phyloP scores from a whole-genome alignment of 2,888 invertebrate genomes.

The Hedychridium roseum region DNA sequence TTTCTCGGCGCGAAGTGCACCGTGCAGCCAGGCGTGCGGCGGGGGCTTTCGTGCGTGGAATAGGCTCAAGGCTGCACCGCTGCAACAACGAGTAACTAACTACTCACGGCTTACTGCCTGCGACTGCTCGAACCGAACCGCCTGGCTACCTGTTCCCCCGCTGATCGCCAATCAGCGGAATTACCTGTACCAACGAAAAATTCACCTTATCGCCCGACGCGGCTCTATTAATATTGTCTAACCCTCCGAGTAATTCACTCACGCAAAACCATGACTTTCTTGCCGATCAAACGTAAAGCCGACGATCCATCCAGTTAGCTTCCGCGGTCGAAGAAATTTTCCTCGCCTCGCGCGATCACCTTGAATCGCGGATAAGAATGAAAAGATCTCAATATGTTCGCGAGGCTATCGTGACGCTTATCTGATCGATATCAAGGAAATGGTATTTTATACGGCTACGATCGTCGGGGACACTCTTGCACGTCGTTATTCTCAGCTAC shows the following conservation, averaged over 20 bases:
- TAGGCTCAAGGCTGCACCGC: slow-evolving; percentile 63
- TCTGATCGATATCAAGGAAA: slow-evolving; percentile 17
- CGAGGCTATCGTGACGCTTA: slow-evolving; percentile 13
- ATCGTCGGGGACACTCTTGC: too few relatives aligned
- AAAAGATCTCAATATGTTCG: slow-evolving; percentile 12
- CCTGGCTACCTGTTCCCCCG: slow-evolving; percentile 20
- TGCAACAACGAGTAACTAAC: slow-evolving; percentile 45
- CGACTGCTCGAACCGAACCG: not conserved
- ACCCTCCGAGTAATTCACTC: too few relatives aligned
- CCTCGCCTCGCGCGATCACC: slow-evolving; percentile 10
- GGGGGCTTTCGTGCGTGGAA: slow-evolving; percentile 64
- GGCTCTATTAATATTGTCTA: too few relatives aligned
- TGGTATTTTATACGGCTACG: slow-evolving; percentile 15
- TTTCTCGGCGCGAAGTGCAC: slow-evolving; percentile 46
- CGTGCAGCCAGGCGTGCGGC: slow-evolving; percentile 61
- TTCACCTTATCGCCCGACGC: too few relatives aligned
- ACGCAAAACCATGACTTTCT: too few relatives aligned
- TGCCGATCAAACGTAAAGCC: too few relatives aligned
- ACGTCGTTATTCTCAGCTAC: too few relatives aligned
- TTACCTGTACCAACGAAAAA: too few relatives aligned
- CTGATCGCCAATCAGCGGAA: slow-evolving; percentile 6
- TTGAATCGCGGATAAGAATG: slow-evolving; percentile 4
- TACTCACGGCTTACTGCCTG: slow-evolving; percentile 35
- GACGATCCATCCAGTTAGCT: not conserved
- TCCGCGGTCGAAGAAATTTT: not conserved